phyloP scores from a whole-genome alignment of 2,888 invertebrate genomes.

The Archaeoteleia sp. region DNA sequence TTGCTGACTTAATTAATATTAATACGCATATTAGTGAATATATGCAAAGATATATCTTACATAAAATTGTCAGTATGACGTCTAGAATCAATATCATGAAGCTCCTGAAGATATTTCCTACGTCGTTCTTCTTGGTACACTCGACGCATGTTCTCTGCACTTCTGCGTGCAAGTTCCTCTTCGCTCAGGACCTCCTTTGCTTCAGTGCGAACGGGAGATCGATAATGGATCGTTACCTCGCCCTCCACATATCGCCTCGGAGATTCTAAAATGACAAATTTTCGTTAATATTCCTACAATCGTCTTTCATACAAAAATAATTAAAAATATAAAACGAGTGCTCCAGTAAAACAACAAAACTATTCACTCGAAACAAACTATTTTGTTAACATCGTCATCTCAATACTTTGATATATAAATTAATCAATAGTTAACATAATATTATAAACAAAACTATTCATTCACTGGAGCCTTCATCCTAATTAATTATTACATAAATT shows the following conservation, averaged over 20 bases:
- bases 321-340: no score
- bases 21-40: no score
- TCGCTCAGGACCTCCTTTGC: constrained; percentile 91
- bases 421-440: no score
- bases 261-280: constrained; percentile 84
- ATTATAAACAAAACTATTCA: no score
- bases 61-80: constrained; percentile 96
- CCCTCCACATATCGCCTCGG: constrained; percentile 92
- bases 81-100: constrained; percentile 94
- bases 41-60: constrained; percentile 74
- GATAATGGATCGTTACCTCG: constrained; percentile 95
- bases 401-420: no score
- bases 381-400: constrained; percentile 6
- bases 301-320: no score
- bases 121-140: constrained; percentile 92
- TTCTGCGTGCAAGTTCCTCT: constrained; percentile 89
- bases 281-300: no score
- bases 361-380: no score
- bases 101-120: constrained; percentile 93
- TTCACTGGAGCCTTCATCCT: no score
- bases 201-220: constrained; percentile 90
- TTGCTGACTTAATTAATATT: no score
- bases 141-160: constrained; percentile 93
- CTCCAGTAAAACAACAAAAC: no score
- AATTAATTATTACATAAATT: no score